These are phyloP conservation scores for Drosophila conformis DNA, from an alignment of 2,888 invertebrate species.

Conservation along the genomic window DNA sequence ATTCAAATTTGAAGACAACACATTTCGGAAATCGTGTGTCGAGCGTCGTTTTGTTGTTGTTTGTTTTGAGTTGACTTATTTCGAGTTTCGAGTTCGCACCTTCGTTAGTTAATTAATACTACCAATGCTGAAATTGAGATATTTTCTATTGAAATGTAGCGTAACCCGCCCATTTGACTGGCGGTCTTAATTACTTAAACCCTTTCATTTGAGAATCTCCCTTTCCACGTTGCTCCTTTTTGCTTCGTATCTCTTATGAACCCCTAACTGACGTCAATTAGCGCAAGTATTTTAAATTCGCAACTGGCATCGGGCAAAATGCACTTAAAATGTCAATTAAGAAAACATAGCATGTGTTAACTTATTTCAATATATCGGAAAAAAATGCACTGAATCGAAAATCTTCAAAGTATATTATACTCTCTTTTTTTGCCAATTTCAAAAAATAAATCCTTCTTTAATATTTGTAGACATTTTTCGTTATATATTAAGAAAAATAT, in stretches of 20 bases:
- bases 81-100: neutral
- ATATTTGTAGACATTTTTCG: neutral
- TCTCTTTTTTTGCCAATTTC: neutral
- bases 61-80: neutral
- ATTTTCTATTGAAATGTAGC: slow-evolving; percentile 1
- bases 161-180: neutral
- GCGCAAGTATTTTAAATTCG: neutral
- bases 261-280: slow-evolving; percentile 11
- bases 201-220: neutral
- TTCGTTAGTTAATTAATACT: slow-evolving; percentile 8
- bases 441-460: neutral
- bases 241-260: neutral
- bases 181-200: slow-evolving; percentile 1
- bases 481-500: neutral
- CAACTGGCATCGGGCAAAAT: neutral
- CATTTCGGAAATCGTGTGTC: neutral
- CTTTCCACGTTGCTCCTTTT: neutral
- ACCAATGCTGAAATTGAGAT: slow-evolving; percentile 2
- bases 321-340: slow-evolving; percentile 5
- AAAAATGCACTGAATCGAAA: neutral
- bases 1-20: neutral
- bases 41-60: neutral
- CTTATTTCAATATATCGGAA: neutral
- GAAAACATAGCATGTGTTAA: neutral
- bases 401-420: neutral